phyloP scores from a whole-genome alignment of 2,113 vertebrate genomes.

The Siniperca chuatsi region DNA sequence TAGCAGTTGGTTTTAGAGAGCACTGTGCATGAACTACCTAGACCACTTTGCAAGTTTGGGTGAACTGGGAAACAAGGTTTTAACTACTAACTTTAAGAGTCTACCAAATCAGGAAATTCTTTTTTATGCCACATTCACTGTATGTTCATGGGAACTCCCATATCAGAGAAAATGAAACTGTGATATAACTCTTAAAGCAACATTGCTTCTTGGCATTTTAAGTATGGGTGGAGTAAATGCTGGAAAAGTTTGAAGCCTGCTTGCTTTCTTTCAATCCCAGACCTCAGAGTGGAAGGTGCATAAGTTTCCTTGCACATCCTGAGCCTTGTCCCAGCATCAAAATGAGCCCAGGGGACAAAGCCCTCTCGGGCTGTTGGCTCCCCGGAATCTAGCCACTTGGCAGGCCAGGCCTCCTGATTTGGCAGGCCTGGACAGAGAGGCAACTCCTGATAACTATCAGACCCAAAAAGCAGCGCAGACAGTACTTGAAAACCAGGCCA shows the following conservation, averaged over 20 bases:
- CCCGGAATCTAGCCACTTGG: slow-evolving; percentile 76
- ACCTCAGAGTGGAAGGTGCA: slow-evolving; percentile 54
- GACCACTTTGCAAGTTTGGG: not conserved
- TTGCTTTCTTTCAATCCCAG: slow-evolving; percentile 42
- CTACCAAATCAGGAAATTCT: slow-evolving; percentile 14
- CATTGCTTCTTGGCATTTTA: slow-evolving; percentile 40
- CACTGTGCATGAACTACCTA: not conserved
- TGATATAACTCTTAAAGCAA: slow-evolving; percentile 41
- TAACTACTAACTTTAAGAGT: not conserved
- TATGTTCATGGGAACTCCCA: slow-evolving; percentile 42
- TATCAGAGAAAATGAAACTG: slow-evolving; percentile 32
- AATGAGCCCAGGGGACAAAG: slow-evolving; percentile 77
- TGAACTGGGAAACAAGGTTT: not conserved
- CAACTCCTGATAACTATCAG: slow-evolving; percentile 62
- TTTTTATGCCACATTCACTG: not conserved
- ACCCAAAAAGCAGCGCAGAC: slow-evolving; percentile 19
- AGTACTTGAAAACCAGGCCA: slow-evolving; percentile 50
- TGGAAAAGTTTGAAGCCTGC: slow-evolving; percentile 32
- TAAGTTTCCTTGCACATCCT: slow-evolving; percentile 51
- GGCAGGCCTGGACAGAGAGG: slow-evolving; percentile 51
- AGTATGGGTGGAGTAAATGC: slow-evolving; percentile 58
- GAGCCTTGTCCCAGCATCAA: slow-evolving; percentile 69
- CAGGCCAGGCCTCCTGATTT: slow-evolving; percentile 58
- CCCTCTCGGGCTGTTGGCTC: slow-evolving; percentile 73
- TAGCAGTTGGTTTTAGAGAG: not conserved